Conservation (phyloP, 2,888 invertebrate species). For the Stenoptilia bipunctidactyla region DNA sequence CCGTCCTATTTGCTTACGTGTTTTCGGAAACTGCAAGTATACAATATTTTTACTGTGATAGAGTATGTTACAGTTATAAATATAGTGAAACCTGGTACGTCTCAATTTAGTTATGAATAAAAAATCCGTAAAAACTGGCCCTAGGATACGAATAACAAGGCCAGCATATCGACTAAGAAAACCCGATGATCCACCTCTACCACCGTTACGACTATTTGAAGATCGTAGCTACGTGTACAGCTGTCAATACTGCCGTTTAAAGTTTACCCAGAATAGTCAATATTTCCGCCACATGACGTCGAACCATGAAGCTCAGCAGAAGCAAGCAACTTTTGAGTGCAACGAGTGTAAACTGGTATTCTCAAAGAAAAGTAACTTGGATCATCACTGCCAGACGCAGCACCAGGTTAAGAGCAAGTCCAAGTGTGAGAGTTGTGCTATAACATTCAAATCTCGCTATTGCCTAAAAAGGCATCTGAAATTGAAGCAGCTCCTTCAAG, state of each 20-base stretch:
- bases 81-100: constrained; percentile 4
- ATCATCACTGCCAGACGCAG: constrained; percentile 46
- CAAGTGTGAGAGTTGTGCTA: constrained; percentile 48
- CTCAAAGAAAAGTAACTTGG: constrained; percentile 41
- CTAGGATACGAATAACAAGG: constrained; percentile 49
- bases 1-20: too few relatives aligned
- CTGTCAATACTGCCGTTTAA: constrained; percentile 52
- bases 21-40: too few relatives aligned
- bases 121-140: constrained; percentile 45
- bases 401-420: constrained; percentile 51
- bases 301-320: constrained; percentile 49
- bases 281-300: constrained; percentile 61
- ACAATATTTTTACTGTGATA: too few relatives aligned
- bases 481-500: constrained; percentile 44
- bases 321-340: constrained; percentile 46
- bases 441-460: constrained; percentile 57
- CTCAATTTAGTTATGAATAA: constrained; percentile 47
- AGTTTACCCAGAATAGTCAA: constrained; percentile 56
- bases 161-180: constrained; percentile 31
- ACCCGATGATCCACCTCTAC: constrained; percentile 26
- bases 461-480: constrained; percentile 53
- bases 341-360: constrained; percentile 55
- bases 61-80: background rate
- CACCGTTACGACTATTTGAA: constrained; percentile 8
- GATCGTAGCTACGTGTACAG: constrained; percentile 47